Evolutionary conservation across 2,113 vertebrate genomes (phyloP).

Genomic region (Notarius quadriscutis): DNA sequence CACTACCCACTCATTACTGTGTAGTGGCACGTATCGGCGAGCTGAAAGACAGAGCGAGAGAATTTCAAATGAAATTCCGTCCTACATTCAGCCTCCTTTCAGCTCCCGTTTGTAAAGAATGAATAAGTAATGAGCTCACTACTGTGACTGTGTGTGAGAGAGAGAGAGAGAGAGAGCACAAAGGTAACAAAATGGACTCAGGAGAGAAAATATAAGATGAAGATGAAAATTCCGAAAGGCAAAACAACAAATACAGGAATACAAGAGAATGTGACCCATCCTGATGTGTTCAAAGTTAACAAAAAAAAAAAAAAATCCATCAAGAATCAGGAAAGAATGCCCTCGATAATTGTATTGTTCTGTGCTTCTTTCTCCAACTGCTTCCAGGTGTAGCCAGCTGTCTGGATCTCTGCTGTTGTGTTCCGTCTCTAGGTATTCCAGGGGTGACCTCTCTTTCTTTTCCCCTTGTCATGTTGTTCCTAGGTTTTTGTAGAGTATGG

Average conservation of each 20-base stretch:
- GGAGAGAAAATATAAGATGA: neutral
- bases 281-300: neutral
- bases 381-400: too few relatives aligned
- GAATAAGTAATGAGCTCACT: conserved; percentile 51
- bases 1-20: neutral
- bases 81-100: conserved; percentile 49
- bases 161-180: neutral
- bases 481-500: too few relatives aligned
- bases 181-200: neutral
- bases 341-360: neutral
- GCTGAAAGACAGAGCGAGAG: conserved; percentile 4
- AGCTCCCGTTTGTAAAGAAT: conserved; percentile 34
- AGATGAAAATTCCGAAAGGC: neutral
- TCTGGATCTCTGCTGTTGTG: too few relatives aligned
- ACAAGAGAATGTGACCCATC: neutral
- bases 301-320: neutral
- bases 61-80: conserved; percentile 26
- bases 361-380: too few relatives aligned
- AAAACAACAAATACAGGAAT: neutral
- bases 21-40: neutral
- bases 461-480: too few relatives aligned
- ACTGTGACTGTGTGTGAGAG: neutral
- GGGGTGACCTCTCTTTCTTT: too few relatives aligned
- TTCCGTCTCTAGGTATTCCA: too few relatives aligned
- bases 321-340: neutral